These are phyloP conservation scores for Paralichthys olivaceus DNA, from an alignment of 2,113 vertebrate genomes.

Conservation along the genomic window DNA sequence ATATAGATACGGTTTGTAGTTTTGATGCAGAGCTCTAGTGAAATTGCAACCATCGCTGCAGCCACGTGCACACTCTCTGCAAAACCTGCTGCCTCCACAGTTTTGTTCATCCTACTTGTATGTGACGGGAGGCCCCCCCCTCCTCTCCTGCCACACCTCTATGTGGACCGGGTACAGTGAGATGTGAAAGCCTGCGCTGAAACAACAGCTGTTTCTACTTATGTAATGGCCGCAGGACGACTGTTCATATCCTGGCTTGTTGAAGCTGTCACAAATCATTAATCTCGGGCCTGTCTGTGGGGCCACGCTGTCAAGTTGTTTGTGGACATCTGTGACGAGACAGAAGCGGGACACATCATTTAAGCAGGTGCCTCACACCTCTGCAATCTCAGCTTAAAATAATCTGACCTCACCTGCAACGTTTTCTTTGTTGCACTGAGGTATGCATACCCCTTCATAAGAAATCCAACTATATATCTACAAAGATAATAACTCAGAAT, in stretches of 20 bases:
- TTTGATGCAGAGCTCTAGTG: slow-evolving; percentile 19
- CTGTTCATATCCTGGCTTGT: slow-evolving; percentile 81
- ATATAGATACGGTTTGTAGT: slow-evolving; percentile 36
- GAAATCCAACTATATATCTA: background rate
- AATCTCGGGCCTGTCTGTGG: slow-evolving; percentile 74
- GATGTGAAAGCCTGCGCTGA: slow-evolving; percentile 66
- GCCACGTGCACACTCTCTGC: background rate
- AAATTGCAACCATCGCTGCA: slow-evolving; percentile 32
- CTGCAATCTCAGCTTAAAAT: slow-evolving; percentile 44
- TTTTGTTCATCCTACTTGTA: slow-evolving; percentile 45
- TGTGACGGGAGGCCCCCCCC: slow-evolving; percentile 45
- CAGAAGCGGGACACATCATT: slow-evolving; percentile 54
- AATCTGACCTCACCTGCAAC: slow-evolving; percentile 28
- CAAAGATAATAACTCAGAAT: background rate
- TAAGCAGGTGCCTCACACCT: slow-evolving; percentile 64
- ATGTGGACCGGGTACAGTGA: slow-evolving; percentile 54
- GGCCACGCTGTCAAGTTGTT: slow-evolving; percentile 76
- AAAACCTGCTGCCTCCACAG: slow-evolving; percentile 39
- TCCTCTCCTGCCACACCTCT: slow-evolving; percentile 39
- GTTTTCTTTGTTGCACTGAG: background rate
- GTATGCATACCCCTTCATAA: background rate
- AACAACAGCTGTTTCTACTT: slow-evolving; percentile 84
- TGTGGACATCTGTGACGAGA: slow-evolving; percentile 62
- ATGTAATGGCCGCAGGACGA: slow-evolving; percentile 83
- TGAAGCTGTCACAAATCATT: slow-evolving; percentile 84